Percentiles rank a stretch among this genome's conserved stretches.
Conservation (phyloP, 1,140 invertebrate species). For the Drosophila subobscura region DNA sequence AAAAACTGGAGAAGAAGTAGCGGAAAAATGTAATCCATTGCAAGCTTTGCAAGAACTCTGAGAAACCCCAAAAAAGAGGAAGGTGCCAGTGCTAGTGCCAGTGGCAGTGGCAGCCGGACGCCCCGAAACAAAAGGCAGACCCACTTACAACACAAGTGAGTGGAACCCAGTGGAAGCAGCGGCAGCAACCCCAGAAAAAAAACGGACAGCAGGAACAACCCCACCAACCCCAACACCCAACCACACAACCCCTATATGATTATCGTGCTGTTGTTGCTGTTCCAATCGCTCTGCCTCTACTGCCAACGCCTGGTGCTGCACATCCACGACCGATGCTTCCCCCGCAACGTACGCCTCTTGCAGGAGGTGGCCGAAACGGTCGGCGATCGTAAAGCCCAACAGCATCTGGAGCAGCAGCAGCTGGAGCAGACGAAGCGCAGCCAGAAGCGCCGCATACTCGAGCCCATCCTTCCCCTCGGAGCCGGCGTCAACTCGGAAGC, state of each 20-base stretch:
- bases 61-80: neutral
- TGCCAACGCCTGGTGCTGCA: slow-evolving; percentile 80
- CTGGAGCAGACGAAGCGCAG: slow-evolving; percentile 60
- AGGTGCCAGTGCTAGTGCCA: neutral
- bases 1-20: slow-evolving; percentile 6
- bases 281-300: slow-evolving; percentile 82
- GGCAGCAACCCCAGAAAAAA: slow-evolving; percentile 4
- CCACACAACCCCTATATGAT: slow-evolving; percentile 70
- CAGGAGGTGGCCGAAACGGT: slow-evolving; percentile 79
- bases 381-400: slow-evolving; percentile 71
- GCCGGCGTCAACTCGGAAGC: slow-evolving; percentile 56
- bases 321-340: slow-evolving; percentile 82
- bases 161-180: neutral
- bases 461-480: slow-evolving; percentile 59
- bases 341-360: slow-evolving; percentile 74
- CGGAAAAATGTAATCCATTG: neutral
- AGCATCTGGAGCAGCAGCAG: slow-evolving; percentile 65
- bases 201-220: slow-evolving; percentile 22
- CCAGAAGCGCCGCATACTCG: slow-evolving; percentile 64
- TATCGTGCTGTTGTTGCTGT: slow-evolving; percentile 82
- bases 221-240: slow-evolving; percentile 20
- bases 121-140: slow-evolving; percentile 6
- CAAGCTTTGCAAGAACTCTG: neutral
- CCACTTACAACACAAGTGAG: neutral
- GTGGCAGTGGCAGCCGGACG: slow-evolving; percentile 6